Base-by-base conservation (phyloP, 1,140 invertebrate species). In the Lordiphosa stackelbergi region DNA sequence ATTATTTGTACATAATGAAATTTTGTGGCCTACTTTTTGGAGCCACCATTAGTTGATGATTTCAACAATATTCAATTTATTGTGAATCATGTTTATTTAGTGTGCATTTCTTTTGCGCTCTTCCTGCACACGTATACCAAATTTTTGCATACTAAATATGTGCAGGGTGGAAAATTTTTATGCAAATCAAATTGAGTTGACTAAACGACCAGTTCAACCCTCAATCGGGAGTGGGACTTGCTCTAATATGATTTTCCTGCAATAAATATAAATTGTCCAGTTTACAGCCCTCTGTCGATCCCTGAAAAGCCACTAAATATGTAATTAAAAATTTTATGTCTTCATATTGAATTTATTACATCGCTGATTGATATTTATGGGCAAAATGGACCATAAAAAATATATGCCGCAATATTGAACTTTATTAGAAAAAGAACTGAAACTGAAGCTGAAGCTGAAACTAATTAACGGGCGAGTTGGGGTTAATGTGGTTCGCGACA, bases 271-370 rank as follows among this genome's bases (percentile, higher is more conserved):
- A 31, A 31, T 31, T 31, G 28, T 8, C 2, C 28, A 8, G 28
- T 31, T 31, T 5, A 8, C 28, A 8, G 28, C 6, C 28, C 28
- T 31, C 28, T 31, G 5, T 8, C 28, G 28, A 5, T 8, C 28
- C 6, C 7, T 31, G 28, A 31, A 16, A 28, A 28, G 9, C 53
- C 53, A 47, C 48, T 49, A 41, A 60, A 62, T 40, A 19, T 41
- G 40, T 72, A 75, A 79, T 79, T 83, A 79, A 75, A 75, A 64
- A 53, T 46, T 55, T 83, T 37, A 79, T 75, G 63, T 47, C 59
- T 56, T 59, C 45, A 75, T 79, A 79, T 75, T 74, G 71, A 66
- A 43, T 74, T 75, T 61, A 79, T 83, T 54, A 61, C 56, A 37
- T 43, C 24, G 11, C 62, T 49, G 64, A 75, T 81, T 64, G 66